phyloP scores from a whole-genome alignment of 2,888 invertebrate species.

The Euplexia lucipara region DNA sequence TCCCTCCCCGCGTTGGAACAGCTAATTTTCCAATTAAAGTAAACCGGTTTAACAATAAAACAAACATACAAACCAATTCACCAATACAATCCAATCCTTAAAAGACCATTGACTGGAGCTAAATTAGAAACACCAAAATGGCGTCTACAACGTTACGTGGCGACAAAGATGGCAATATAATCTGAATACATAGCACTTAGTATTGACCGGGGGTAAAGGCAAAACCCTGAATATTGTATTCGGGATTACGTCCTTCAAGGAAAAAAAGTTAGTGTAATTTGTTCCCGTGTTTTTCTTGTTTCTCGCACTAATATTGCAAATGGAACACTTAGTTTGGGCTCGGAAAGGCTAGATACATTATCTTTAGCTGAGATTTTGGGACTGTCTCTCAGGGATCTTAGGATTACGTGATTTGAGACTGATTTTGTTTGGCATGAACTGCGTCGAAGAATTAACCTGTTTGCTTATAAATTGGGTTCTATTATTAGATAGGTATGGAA shows the following conservation, averaged over 20 bases:
- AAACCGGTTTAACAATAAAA: background rate
- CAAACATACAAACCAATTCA: background rate
- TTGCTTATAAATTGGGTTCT: background rate
- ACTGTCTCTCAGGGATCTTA: slow-evolving; percentile 25
- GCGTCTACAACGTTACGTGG: slow-evolving; percentile 25
- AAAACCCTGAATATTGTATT: slow-evolving; percentile 60
- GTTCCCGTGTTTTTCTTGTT: slow-evolving; percentile 36
- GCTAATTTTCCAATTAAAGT: no score
- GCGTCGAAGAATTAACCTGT: background rate
- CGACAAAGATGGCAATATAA: slow-evolving; percentile 55
- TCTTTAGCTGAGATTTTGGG: slow-evolving; percentile 29
- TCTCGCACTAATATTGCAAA: slow-evolving; percentile 48
- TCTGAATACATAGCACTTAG: slow-evolving; percentile 60
- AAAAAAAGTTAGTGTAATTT: slow-evolving; percentile 52
- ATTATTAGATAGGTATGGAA: background rate
- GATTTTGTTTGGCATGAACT: slow-evolving; percentile 7
- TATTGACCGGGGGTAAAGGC: slow-evolving; percentile 34
- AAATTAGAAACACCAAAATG: slow-evolving; percentile 53
- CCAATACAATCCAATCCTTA: slow-evolving; percentile 17
- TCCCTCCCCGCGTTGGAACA: no score
- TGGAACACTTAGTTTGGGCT: slow-evolving; percentile 42
- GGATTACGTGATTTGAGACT: slow-evolving; percentile 23
- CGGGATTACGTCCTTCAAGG: slow-evolving; percentile 52
- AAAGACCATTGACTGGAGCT: slow-evolving; percentile 19
- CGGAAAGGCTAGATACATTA: slow-evolving; percentile 36